phyloP scores from a whole-genome alignment of 2,113 vertebrate genomes.

The Grammomys surdaster region DNA sequence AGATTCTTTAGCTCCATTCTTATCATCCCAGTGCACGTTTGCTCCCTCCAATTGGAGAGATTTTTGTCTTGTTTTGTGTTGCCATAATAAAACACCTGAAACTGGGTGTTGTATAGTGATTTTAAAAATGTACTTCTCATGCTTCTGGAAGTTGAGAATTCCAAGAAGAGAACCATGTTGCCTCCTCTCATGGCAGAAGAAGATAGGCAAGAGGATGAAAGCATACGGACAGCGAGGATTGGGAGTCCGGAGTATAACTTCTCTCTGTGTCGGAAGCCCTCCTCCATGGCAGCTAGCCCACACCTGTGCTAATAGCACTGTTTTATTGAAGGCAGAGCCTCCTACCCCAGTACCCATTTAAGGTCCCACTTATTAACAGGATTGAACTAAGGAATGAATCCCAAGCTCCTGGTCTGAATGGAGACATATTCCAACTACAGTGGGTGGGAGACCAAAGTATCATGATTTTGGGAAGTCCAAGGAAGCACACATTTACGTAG shows the following conservation, averaged over 20 bases:
- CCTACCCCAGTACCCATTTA: neutral
- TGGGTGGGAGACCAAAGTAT: neutral
- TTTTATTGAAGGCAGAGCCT: neutral
- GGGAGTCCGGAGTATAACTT: neutral
- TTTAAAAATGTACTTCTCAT: neutral
- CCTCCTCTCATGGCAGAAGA: neutral
- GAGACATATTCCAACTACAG: neutral
- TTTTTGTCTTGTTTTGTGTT: neutral
- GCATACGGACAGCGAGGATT: accelerated
- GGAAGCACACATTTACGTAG: neutral
- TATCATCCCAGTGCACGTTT: neutral
- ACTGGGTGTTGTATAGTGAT: neutral
- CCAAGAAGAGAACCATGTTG: neutral
- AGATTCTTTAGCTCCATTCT: neutral
- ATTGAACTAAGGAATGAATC: neutral
- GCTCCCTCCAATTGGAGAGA: neutral
- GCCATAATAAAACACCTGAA: neutral
- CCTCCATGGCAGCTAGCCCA: neutral
- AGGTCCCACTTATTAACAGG: neutral
- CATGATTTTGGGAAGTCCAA: neutral
- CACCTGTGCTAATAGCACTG: neutral
- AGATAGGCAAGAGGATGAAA: neutral
- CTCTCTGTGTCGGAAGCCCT: neutral
- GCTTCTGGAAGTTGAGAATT: neutral
- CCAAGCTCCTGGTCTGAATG: neutral